phyloP scores from a whole-genome alignment of 1,140 invertebrate species.

The Choristoneura fumiferana region DNA sequence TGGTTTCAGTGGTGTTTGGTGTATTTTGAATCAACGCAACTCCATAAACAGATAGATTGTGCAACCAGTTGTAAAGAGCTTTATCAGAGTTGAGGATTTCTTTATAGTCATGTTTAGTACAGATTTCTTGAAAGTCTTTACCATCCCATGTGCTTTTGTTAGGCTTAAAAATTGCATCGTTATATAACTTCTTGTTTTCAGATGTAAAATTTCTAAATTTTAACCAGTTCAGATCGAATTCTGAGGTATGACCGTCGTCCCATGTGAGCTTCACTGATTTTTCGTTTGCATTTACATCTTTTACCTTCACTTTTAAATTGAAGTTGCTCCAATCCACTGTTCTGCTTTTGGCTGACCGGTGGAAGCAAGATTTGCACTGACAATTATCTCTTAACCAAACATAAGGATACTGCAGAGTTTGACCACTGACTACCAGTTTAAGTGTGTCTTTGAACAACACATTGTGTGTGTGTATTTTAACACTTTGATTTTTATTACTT shows the following conservation, averaged over 20 bases:
- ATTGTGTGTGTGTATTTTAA: conserved; percentile 28
- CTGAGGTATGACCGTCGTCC: conserved; percentile 81
- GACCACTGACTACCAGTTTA: conserved; percentile 45
- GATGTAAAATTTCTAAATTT: conserved; percentile 78
- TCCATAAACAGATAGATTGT: conserved; percentile 80
- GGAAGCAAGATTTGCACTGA: conserved; percentile 82
- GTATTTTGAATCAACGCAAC: conserved; percentile 80
- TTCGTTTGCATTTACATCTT: conserved; percentile 40
- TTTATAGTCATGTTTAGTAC: conserved; percentile 76
- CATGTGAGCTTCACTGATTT: conserved; percentile 76
- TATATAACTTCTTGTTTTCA: conserved; percentile 68
- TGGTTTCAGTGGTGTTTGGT: conserved; percentile 73
- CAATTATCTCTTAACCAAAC: conserved; percentile 86
- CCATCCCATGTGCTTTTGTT: conserved; percentile 77
- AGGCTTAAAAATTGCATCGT: conserved; percentile 76
- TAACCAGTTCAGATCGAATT: conserved; percentile 79
- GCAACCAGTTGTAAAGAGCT: conserved; percentile 79
- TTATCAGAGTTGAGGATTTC: conserved; percentile 74
- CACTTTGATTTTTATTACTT: conserved; percentile 8
- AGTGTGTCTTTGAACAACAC: conserved; percentile 34
- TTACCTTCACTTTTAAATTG: conserved; percentile 71
- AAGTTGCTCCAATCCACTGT: conserved; percentile 79
- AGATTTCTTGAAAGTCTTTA: conserved; percentile 73
- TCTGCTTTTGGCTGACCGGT: conserved; percentile 79
- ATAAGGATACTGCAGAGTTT: conserved; percentile 78